A percentile compares a stretch with the other conserved stretches of the same genome.
phyloP scores from a whole-genome alignment of 1,140 invertebrate genomes.

The Nymphalis io region DNA sequence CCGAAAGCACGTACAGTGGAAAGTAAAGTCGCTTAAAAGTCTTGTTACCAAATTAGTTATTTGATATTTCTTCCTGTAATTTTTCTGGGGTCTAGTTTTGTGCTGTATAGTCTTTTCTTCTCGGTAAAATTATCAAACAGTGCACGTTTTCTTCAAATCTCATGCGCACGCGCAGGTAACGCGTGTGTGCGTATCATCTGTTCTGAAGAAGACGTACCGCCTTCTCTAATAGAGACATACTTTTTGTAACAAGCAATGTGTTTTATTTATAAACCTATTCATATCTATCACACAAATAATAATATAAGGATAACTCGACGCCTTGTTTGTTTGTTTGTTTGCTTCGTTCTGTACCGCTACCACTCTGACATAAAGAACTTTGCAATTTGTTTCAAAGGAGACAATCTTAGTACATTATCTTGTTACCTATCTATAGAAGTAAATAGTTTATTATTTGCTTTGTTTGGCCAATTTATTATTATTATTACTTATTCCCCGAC shows the following conservation, averaged over 20 bases:
- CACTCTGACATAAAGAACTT: no score
- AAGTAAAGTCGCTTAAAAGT: no score
- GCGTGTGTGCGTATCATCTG: neutral
- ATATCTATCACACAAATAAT: neutral
- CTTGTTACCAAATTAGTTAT: neutral
- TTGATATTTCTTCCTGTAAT: neutral
- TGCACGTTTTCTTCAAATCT: no score
- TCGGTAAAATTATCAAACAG: conserved; percentile 4
- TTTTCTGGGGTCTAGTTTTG: conserved; percentile 7
- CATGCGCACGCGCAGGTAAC: neutral
- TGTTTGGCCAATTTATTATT: no score
- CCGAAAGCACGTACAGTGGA: neutral
- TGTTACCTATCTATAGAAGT: no score
- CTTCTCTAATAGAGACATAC: conserved; percentile 71
- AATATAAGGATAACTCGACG: no score
- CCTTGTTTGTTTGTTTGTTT: no score
- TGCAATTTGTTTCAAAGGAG: no score
- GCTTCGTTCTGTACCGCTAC: no score
- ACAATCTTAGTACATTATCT: no score
- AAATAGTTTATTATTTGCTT: no score
- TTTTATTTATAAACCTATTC: conserved; percentile 51
- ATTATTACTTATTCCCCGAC: no score
- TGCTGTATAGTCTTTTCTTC: conserved; percentile 1
- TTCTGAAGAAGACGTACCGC: conserved; percentile 20
- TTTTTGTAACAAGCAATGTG: conserved; percentile 63